Conservation (phyloP, 30 jellyfish, hydroid and myxozoan species). For the Haliclystus octoradiatus region DNA sequence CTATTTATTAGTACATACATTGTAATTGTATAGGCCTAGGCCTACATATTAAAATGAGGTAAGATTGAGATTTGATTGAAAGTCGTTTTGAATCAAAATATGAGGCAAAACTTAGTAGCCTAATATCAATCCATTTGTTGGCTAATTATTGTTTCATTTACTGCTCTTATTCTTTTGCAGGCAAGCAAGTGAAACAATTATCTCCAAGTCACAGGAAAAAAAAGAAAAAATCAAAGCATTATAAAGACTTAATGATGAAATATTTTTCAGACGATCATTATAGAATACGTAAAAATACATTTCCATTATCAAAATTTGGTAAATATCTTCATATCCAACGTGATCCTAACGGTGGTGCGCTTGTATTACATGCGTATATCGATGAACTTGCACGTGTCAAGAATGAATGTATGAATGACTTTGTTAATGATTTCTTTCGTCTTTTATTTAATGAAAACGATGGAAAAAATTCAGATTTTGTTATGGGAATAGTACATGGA, state of each 20-base stretch:
- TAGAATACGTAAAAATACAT: conserved; percentile 31
- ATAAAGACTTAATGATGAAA: conserved; percentile 47
- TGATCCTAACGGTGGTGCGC: conserved; percentile 95
- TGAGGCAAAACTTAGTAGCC: too few relatives aligned
- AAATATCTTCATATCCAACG: conserved; percentile 65
- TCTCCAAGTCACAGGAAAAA: background rate
- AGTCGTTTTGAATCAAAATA: too few relatives aligned
- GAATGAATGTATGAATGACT: conserved; percentile 73
- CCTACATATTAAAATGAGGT: too few relatives aligned
- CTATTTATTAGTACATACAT: too few relatives aligned
- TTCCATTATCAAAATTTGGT: conserved; percentile 51
- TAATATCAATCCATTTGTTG: too few relatives aligned
- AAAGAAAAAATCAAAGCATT: conserved; percentile 27
- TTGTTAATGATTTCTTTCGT: conserved; percentile 72
- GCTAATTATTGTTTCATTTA: too few relatives aligned
- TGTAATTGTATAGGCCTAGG: too few relatives aligned
- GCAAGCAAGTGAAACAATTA: too few relatives aligned
- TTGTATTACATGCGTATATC: conserved; percentile 82
- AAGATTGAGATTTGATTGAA: too few relatives aligned
- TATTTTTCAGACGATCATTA: conserved; percentile 70
- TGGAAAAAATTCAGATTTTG: conserved; percentile 68
- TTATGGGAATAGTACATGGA: conserved; percentile 93
- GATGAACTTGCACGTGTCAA: conserved; percentile 82
- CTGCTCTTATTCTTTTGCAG: too few relatives aligned
- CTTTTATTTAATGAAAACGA: conserved; percentile 48